phyloP scores from a whole-genome alignment of 1,140 invertebrate species.

The Globodera ellingtonae region DNA sequence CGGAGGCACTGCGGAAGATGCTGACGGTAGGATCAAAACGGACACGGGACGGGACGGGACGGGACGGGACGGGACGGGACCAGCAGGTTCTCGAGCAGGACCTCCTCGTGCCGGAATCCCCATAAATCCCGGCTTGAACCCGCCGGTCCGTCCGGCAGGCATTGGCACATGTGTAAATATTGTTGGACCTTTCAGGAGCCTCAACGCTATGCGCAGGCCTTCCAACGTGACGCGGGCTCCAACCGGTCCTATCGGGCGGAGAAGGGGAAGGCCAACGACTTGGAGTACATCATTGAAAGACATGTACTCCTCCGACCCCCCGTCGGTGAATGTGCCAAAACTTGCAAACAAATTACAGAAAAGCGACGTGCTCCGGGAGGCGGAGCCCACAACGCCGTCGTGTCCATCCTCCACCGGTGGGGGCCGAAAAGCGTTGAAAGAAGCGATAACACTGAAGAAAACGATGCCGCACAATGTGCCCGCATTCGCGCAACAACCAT shows the following conservation, averaged over 20 bases:
- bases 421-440: conserved; percentile 44
- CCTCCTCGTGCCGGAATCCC: background rate
- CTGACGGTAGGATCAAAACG: conserved; percentile 14
- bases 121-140: too few relatives aligned
- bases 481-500: background rate
- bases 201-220: conserved; percentile 33
- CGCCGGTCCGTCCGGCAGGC: background rate
- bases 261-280: conserved; percentile 38
- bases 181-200: conserved; percentile 18
- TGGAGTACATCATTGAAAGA: conserved; percentile 45
- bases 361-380: conserved; percentile 19
- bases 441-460: conserved; percentile 51
- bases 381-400: conserved; percentile 42
- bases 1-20: conserved; percentile 50
- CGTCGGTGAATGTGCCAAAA: background rate
- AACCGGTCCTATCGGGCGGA: conserved; percentile 42
- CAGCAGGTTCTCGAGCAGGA: background rate
- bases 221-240: conserved; percentile 35
- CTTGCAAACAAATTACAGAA: conserved; percentile 23
- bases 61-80: background rate
- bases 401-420: conserved; percentile 31
- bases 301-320: conserved; percentile 22
- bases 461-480: conserved; percentile 1
- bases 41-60: too few relatives aligned
- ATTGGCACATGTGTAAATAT: background rate